A percentile compares a stretch with the other conserved stretches of the same genome.
These are phyloP conservation scores for Oscheius sp. DNA, from an alignment of 2,888 invertebrate species.

Conservation along the genomic window DNA sequence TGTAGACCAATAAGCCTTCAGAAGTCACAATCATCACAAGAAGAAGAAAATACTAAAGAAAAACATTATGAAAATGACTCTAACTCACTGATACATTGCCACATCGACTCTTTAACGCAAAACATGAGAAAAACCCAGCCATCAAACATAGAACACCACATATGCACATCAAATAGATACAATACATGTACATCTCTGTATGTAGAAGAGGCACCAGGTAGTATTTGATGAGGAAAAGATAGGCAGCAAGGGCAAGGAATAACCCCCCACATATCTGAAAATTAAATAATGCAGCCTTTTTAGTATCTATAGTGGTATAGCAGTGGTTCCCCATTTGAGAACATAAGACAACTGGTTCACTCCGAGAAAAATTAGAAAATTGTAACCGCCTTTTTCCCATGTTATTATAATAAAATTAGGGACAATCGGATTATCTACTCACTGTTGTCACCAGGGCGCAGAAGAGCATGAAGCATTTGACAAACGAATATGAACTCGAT, in stretches of 20 bases:
- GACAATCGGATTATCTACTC: no score
- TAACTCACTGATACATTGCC: not conserved
- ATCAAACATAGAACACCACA: conserved; percentile 34
- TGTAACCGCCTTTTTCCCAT: no score
- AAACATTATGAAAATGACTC: not conserved
- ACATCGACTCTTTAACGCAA: conserved; percentile 1
- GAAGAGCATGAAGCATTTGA: conserved; percentile 14
- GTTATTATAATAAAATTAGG: no score
- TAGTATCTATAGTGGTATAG: no score
- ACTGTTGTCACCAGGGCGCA: conserved; percentile 12
- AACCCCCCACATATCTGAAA: conserved; percentile 42
- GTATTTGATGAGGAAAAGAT: conserved; percentile 31
- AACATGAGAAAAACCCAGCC: conserved; percentile 33
- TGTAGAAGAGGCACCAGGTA: conserved; percentile 39
- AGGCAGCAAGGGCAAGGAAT: conserved; percentile 32
- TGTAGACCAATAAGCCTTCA: conserved; percentile 10
- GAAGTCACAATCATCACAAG: not conserved
- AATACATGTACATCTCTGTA: conserved; percentile 37
- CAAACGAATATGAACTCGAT: not conserved
- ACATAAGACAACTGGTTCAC: no score
- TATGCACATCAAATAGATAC: conserved; percentile 33
- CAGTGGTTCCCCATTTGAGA: no score
- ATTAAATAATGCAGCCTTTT: no score
- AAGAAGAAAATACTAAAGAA: not conserved
- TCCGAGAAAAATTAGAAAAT: no score